Conservation (phyloP, 2,113 vertebrate species). For the Ivindomyrus marchei region DNA sequence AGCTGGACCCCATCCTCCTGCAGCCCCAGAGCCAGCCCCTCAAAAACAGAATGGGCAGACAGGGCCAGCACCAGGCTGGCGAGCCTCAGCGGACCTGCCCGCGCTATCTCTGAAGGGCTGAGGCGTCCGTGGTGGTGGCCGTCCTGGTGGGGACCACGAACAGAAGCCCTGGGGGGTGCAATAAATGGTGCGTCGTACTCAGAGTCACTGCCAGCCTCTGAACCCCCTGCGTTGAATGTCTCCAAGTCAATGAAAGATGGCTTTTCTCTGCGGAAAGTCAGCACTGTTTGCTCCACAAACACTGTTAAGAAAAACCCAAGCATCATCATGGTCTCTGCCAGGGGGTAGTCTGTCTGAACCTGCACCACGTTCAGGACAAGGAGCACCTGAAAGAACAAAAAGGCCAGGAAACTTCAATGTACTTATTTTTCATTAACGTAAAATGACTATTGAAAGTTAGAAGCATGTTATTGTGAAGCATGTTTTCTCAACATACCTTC, state of each 20-base stretch:
- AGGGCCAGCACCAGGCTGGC: slow-evolving; percentile 75
- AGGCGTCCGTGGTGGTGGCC: slow-evolving; percentile 58
- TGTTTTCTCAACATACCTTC: slow-evolving; percentile 61
- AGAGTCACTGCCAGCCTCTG: slow-evolving; percentile 81
- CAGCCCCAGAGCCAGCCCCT: slow-evolving; percentile 83
- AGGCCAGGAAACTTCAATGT: background rate
- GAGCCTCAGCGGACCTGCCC: slow-evolving; percentile 68
- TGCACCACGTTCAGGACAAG: slow-evolving; percentile 62
- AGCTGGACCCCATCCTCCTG: slow-evolving; percentile 74
- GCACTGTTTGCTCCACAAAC: slow-evolving; percentile 80
- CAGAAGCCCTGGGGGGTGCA: slow-evolving; percentile 22
- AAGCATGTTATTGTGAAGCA: background rate
- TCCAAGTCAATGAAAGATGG: slow-evolving; percentile 87
- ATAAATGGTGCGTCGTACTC: slow-evolving; percentile 86
- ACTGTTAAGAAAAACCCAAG: slow-evolving; percentile 82
- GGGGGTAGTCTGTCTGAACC: slow-evolving; percentile 69
- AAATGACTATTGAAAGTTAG: background rate
- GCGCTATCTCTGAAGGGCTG: slow-evolving; percentile 52
- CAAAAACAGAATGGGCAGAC: slow-evolving; percentile 79
- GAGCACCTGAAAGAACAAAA: slow-evolving; percentile 56
- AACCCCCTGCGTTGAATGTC: slow-evolving; percentile 80
- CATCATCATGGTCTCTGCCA: slow-evolving; percentile 86
- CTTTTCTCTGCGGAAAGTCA: slow-evolving; percentile 78
- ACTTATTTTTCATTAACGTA: background rate
- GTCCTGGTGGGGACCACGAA: slow-evolving; percentile 24